Percentiles rank a stretch among this genome's conserved stretches.
Evolutionary conservation across 2,888 invertebrate species (phyloP).

Genomic region (Acanthococcus lagerstroemiae): DNA sequence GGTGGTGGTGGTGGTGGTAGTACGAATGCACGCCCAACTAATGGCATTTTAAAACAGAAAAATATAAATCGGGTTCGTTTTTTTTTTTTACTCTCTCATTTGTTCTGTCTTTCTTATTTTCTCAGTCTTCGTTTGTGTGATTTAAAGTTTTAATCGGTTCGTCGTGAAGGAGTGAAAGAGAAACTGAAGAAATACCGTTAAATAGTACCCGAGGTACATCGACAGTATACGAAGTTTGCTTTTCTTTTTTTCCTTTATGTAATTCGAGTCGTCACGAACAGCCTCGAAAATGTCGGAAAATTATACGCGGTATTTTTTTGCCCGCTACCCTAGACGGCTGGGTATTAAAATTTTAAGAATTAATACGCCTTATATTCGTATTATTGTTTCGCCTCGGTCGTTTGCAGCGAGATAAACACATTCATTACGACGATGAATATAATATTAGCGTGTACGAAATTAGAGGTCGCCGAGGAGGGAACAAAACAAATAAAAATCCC

Average conservation of each 20-base stretch:
- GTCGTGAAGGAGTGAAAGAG: not conserved
- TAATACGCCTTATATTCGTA: too few species aligned
- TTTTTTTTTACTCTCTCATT: not conserved
- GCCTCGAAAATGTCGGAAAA: not conserved
- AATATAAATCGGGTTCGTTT: not conserved
- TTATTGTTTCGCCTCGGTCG: too few species aligned
- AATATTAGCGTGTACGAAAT: too few species aligned
- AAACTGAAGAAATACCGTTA: slow-evolving; percentile 5
- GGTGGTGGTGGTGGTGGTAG: too few species aligned
- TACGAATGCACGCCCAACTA: too few species aligned
- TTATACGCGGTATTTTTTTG: not conserved
- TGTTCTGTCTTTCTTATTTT: not conserved
- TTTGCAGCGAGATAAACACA: too few species aligned
- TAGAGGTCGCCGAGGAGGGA: too few species aligned
- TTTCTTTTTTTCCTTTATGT: too few species aligned
- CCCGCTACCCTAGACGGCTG: not conserved
- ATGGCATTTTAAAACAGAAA: too few species aligned
- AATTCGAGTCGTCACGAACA: not conserved
- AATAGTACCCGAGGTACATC: not conserved
- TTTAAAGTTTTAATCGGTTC: not conserved
- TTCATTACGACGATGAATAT: too few species aligned
- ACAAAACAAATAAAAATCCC: too few species aligned
- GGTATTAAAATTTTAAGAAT: too few species aligned
- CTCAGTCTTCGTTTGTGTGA: not conserved
- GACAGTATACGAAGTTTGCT: not conserved